Evolutionary conservation across 2,113 vertebrate species (phyloP), one percentile per base, ranked within the genome.

Genomic region (Chunga burmeisteri): DNA sequence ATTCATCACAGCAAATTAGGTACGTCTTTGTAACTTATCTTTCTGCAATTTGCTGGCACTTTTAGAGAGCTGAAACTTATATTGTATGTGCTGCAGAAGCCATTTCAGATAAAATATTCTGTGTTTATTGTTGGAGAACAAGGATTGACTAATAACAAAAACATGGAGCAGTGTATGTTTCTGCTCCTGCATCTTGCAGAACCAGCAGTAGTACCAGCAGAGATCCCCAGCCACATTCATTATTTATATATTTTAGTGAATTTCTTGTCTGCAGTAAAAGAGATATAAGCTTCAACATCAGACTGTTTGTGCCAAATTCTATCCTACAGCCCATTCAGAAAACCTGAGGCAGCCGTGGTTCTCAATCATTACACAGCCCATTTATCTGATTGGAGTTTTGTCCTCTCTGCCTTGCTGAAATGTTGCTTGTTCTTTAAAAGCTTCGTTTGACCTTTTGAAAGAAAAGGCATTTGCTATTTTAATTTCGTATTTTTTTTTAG

Each of bases 1-100:
- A 98, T 98, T 98, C 98, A 98, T 98, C 98, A 98, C 95, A 95
- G 98, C 97, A 98, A 98, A 98, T 98, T 98, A 98, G 94, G 96
- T 96, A 94, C 74, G 90, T 97, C 98, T 97, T 97, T 71, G 55
- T 94, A 97, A 97, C 97, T 97, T 97, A 96, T 94, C 96, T 96
- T 97, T 91, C 77, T 94, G 82, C 83, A 93, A 94, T 97, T 96
- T 95, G 86, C 95, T 95, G 96, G 95, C 90, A 86, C 81, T 94
- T 97, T 81, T 38, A 87, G 86, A 66, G 93, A 52, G 50, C 90
- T 68, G 90, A 77, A 97, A 96, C 94, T 94, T 90, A 92, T 44
- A 78, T 89, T 40, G 9, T 34, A 71, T 86, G 96, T 93, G 65
- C 88, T 70, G 87, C 34, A 63, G 92, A 94, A 97, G 86, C 86